phyloP scores from a whole-genome alignment of 2,888 invertebrate species.

The Polydesmus complanatus region DNA sequence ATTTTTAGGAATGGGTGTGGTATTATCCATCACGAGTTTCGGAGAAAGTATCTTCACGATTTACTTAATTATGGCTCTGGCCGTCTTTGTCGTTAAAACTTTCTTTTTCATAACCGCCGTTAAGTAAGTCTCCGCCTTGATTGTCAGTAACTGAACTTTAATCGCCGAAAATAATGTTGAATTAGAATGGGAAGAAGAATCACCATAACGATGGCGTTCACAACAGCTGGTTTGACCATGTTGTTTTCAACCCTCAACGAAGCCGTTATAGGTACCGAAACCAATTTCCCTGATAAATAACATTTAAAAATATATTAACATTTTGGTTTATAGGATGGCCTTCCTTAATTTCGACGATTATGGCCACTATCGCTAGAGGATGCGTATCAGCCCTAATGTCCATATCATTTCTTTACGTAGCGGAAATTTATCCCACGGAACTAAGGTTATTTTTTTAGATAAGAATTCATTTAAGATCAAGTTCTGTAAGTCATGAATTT shows the following conservation, averaged over 20 bases:
- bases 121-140: slow-evolving; percentile 8
- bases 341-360: slow-evolving; percentile 3
- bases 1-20: slow-evolving; percentile 13
- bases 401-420: slow-evolving; percentile 14
- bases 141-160: background rate
- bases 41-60: slow-evolving; percentile 6
- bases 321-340: slow-evolving; percentile 5
- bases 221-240: slow-evolving; percentile 11
- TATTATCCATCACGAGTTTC: slow-evolving; percentile 10
- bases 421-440: slow-evolving; percentile 13
- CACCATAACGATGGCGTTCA: slow-evolving; percentile 12
- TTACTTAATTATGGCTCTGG: slow-evolving; percentile 12
- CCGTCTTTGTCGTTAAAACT: slow-evolving; percentile 10
- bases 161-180: background rate
- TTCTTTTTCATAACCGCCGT: slow-evolving; percentile 14
- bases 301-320: background rate
- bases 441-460: slow-evolving; percentile 1
- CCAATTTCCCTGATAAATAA: background rate
- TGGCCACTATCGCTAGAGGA: slow-evolving; percentile 6
- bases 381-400: slow-evolving; percentile 13
- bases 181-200: slow-evolving; percentile 12
- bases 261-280: slow-evolving; percentile 8
- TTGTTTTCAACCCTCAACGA: slow-evolving; percentile 6
- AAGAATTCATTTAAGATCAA: background rate
- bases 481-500: too few relatives aligned